These are phyloP conservation scores for Drosophila guanche DNA, from an alignment of 1,140 invertebrate species.

Conservation along the genomic window DNA sequence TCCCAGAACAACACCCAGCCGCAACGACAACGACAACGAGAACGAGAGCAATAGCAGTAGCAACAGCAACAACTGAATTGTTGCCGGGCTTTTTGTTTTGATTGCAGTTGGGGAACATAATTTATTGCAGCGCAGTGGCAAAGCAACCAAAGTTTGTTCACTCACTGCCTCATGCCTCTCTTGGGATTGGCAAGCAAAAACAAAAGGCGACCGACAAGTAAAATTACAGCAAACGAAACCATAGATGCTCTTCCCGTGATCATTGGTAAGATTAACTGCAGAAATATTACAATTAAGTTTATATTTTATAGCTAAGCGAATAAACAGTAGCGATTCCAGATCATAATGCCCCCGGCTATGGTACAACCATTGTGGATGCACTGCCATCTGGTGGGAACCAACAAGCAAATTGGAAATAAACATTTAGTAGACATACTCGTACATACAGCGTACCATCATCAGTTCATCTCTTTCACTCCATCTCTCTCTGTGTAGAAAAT, in stretches of 20 bases:
- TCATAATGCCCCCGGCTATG: too few species aligned
- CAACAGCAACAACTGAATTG: slow-evolving; percentile 28
- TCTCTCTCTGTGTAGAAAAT: slow-evolving; percentile 33
- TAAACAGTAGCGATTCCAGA: too few species aligned
- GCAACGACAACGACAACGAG: too few species aligned
- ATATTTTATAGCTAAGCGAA: too few species aligned
- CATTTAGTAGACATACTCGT: background rate
- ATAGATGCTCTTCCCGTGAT: too few species aligned
- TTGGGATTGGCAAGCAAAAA: slow-evolving; percentile 21
- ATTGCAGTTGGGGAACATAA: slow-evolving; percentile 75
- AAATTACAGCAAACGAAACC: too few species aligned
- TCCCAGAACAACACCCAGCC: background rate
- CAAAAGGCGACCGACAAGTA: background rate
- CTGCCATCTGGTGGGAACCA: slow-evolving; percentile 32
- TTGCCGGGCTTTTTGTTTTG: slow-evolving; percentile 65
- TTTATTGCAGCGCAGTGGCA: slow-evolving; percentile 58
- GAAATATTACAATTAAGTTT: too few species aligned
- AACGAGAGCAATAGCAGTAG: background rate
- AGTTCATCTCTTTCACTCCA: background rate
- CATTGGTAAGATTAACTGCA: too few species aligned
- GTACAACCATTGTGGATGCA: slow-evolving; percentile 26
- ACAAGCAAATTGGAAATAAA: slow-evolving; percentile 61
- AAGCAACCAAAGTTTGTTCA: slow-evolving; percentile 53
- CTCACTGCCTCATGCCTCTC: slow-evolving; percentile 23
- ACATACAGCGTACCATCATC: slow-evolving; percentile 23